These are phyloP conservation scores for Cantharis rufa DNA, from an alignment of 2,888 invertebrate genomes.

Conservation along the genomic window DNA sequence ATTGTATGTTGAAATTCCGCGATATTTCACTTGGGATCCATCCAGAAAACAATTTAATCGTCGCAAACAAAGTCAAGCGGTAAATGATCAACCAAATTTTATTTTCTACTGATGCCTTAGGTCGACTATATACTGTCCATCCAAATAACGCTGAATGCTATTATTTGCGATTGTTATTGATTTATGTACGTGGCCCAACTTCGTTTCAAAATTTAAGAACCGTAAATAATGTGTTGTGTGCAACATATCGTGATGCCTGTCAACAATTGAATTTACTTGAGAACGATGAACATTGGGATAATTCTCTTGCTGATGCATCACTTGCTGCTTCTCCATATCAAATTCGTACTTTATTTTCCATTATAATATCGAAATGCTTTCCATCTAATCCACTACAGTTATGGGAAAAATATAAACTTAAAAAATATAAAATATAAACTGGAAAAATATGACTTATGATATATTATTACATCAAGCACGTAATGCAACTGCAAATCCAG, in stretches of 20 bases:
- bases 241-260: conserved; percentile 46
- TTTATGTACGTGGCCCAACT: not conserved
- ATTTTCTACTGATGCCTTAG: no score
- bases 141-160: no score
- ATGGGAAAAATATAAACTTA: not conserved
- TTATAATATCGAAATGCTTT: conserved; percentile 37
- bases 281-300: conserved; percentile 24
- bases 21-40: not conserved
- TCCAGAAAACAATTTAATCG: not conserved
- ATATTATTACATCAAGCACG: not conserved
- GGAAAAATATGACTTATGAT: not conserved
- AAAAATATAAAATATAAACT: no score
- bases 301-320: conserved; percentile 34
- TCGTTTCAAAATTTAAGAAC: not conserved
- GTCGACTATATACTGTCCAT: no score
- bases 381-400: conserved; percentile 20
- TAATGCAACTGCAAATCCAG: not conserved
- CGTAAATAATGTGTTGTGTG: conserved; percentile 39
- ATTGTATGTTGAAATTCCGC: not conserved
- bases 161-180: no score
- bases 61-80: no score
- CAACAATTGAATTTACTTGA: conserved; percentile 34
- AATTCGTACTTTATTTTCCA: conserved; percentile 39
- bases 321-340: conserved; percentile 33
- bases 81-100: no score